Conservation (phyloP, 1,140 invertebrate species). For the Drosophila baimaii region DNA sequence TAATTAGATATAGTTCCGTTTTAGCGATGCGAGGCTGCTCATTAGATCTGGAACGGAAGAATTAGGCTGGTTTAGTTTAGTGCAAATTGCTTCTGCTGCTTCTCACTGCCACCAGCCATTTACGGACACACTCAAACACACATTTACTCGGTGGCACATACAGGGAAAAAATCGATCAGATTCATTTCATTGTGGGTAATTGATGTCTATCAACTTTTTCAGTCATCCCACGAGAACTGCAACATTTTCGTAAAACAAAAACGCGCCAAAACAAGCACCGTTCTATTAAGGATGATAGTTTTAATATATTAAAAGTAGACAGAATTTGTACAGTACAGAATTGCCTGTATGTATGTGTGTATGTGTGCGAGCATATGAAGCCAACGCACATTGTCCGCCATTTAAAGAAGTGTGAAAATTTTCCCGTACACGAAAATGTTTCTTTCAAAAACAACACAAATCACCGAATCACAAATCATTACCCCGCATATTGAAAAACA, state of each 20-base stretch:
- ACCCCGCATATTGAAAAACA: conserved; percentile 45
- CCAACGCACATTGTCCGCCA: conserved; percentile 83
- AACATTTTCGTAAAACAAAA: background rate
- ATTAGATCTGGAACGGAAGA: conserved; percentile 34
- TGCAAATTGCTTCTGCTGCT: background rate
- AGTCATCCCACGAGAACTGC: background rate
- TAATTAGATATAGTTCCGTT: conserved; percentile 23
- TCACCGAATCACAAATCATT: conserved; percentile 38
- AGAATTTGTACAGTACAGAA: conserved; percentile 20
- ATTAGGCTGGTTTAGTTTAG: conserved; percentile 12
- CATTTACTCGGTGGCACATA: conserved; percentile 28
- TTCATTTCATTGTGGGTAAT: conserved; percentile 18
- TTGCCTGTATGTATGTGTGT: conserved; percentile 35
- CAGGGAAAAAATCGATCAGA: conserved; percentile 55
- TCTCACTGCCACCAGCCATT: conserved; percentile 23
- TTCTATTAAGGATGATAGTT: conserved; percentile 15
- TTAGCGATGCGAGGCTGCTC: conserved; percentile 17
- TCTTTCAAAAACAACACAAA: conserved; percentile 19
- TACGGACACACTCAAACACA: conserved; percentile 34
- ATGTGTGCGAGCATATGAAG: conserved; percentile 56
- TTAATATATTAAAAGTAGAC: conserved; percentile 32
- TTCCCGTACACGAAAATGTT: conserved; percentile 15
- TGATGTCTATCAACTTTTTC: background rate
- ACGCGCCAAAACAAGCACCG: conserved; percentile 33
- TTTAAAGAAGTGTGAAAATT: conserved; percentile 75